phyloP scores from a whole-genome alignment of 2,113 vertebrate species.

The Oxyura jamaicensis region DNA sequence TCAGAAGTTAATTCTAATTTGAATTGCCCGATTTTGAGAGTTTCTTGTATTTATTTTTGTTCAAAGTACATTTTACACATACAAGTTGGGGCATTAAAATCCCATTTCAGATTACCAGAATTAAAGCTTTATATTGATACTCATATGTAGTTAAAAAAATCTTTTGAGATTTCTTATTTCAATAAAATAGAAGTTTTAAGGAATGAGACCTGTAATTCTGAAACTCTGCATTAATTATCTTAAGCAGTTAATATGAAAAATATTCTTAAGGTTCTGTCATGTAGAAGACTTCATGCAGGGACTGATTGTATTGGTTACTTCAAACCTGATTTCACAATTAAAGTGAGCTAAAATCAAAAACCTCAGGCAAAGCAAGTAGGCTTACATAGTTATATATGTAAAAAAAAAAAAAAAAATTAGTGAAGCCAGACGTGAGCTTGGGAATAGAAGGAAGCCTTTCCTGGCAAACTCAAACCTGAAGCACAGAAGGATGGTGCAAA shows the following conservation, averaged over 20 bases:
- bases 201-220: neutral
- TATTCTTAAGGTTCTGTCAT: neutral
- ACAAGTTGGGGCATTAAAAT: neutral
- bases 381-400: neutral
- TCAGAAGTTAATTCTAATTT: neutral
- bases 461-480: neutral
- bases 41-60: neutral
- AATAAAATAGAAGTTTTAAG: neutral
- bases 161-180: neutral
- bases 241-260: neutral
- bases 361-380: neutral
- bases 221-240: neutral
- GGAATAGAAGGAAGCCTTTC: neutral
- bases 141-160: neutral
- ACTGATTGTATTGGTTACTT: neutral
- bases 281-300: neutral
- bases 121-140: neutral
- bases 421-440: neutral
- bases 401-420: neutral
- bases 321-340: neutral
- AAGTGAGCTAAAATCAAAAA: neutral
- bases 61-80: neutral
- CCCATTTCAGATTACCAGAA: neutral
- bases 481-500: fast-evolving
- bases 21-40: neutral